Evolutionary conservation across 2,888 invertebrate species (phyloP), one percentile per base, ranked within the genome.

Genomic region (Pristionchus japonicus): DNA sequence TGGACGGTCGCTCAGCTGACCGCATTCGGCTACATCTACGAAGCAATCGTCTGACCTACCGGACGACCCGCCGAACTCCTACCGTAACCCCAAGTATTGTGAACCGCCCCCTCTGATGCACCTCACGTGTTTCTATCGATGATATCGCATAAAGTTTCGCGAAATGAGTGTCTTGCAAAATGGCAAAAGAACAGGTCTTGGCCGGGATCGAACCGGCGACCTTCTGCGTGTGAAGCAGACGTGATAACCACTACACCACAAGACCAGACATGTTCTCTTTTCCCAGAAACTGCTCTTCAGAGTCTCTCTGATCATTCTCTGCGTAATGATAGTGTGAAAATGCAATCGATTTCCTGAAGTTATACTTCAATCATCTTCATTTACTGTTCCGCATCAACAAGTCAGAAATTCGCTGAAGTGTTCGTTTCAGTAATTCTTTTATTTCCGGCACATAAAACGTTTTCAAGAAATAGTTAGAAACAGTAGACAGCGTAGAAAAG

Each of bases 171-270:
- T 23, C 9, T 6, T 3, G 52, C 52, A 52, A 52, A 57, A 57
- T 6, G 7, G 57, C n/a, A 64, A 64, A 64, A 64, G 31, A 64
- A 40, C 17, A 88, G 85, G 85, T 88, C 88, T 84, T 85, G 88
- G 89, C 89, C 89, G 89, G 89, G 89, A 87, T 89, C 89, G 90
- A 90, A 90, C 89, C 89, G 89, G 89, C 89, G 89, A 89, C 90
- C 90, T 90, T 90, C 90, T 90, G 90, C 89, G 90, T 90, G 90
- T 90, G 89, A 90, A 90, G 90, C 90, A 90, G 90, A 90, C 89
- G 90, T 89, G 90, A 89, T 90, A 90, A 90, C 90, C 90, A 90
- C 90, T 90, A 90, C 90, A 89, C 89, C 89, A 90, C 88, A 89
- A 82, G 88, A 88, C 87, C 87, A 80, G 11, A 43, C 11, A 43